These are phyloP conservation scores for Drepana arcuata DNA, from an alignment of 1,140 invertebrate species.

Conservation along the genomic window DNA sequence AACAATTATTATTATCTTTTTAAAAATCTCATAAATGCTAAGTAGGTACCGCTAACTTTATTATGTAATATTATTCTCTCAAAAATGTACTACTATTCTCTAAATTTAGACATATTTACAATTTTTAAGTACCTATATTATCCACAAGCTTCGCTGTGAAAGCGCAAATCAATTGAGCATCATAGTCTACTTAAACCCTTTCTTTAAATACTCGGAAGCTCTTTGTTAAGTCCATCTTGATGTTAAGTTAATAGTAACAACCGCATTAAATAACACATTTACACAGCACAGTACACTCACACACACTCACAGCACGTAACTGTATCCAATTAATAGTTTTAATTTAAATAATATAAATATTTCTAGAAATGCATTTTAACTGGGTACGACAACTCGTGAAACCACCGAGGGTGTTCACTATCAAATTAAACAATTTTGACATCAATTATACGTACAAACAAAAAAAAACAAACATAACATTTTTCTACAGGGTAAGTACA, in stretches of 20 bases:
- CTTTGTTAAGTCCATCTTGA: conserved; percentile 30
- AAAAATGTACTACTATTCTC: conserved; percentile 54
- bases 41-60: conserved; percentile 60
- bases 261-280: conserved; percentile 64
- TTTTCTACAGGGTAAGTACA: conserved; percentile 42
- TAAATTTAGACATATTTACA: conserved; percentile 67
- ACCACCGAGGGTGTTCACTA: conserved; percentile 19
- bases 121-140: conserved; percentile 25
- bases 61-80: conserved; percentile 40
- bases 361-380: conserved; percentile 67
- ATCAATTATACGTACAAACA: conserved; percentile 60
- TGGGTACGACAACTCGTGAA: conserved; percentile 59
- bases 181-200: conserved; percentile 27
- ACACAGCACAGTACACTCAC: conserved; percentile 43
- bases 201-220: conserved; percentile 30
- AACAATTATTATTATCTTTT: conserved; percentile 43
- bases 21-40: conserved; percentile 63
- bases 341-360: conserved; percentile 67
- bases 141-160: conserved; percentile 59
- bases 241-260: conserved; percentile 43
- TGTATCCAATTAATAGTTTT: conserved; percentile 50
- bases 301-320: conserved; percentile 62
- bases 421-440: conserved; percentile 40
- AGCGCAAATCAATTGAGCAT: conserved; percentile 68
- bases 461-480: conserved; percentile 62